phyloP scores from a whole-genome alignment of 2,113 vertebrate genomes.

The Onychorhynchus coronatus region DNA sequence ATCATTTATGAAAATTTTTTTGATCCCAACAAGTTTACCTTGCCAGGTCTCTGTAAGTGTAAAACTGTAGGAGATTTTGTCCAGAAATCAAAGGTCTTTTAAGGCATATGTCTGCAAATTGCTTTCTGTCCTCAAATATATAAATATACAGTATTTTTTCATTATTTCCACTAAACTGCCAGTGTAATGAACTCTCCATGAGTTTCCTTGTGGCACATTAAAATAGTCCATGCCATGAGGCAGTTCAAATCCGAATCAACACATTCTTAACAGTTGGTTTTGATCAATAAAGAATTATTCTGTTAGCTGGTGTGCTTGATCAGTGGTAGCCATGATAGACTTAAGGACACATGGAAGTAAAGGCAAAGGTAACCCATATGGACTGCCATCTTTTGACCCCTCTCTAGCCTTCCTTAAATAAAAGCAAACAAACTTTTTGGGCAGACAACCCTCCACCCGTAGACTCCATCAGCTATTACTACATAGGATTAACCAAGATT shows the following conservation, averaged over 20 bases:
- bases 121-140: neutral
- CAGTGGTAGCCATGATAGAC: neutral
- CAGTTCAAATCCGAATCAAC: neutral
- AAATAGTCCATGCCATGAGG: neutral
- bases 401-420: neutral
- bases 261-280: neutral
- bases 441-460: neutral
- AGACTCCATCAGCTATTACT: neutral
- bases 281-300: neutral
- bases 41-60: fast-evolving
- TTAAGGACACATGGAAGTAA: neutral
- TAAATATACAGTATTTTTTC: neutral
- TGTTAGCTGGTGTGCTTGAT: neutral
- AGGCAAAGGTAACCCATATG: neutral
- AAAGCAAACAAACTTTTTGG: neutral
- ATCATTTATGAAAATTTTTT: neutral
- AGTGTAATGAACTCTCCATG: neutral
- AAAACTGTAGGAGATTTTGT: neutral
- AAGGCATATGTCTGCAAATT: fast-evolving
- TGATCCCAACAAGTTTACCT: neutral
- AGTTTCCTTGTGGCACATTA: neutral
- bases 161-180: neutral
- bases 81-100: neutral
- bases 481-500: neutral
- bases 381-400: neutral